Percentiles rank a stretch among this genome's conserved stretches.
Conservation (phyloP, 2,888 invertebrate species). For the Xanthorhoe spadicearia region DNA sequence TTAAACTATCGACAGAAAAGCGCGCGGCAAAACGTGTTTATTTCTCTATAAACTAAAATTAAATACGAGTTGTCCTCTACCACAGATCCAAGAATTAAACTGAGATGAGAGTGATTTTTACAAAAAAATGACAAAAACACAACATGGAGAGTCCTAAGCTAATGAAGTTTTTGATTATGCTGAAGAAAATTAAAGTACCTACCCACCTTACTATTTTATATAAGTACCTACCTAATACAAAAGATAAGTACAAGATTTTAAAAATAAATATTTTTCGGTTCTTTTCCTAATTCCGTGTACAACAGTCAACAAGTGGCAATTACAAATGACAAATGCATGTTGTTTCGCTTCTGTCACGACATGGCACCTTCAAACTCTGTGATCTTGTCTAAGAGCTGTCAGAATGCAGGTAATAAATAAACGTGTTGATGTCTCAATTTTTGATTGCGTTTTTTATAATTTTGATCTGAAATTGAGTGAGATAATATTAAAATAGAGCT, state of each 20-base stretch:
- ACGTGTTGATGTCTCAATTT: constrained; percentile 14
- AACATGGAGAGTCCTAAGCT: no score
- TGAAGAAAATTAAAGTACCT: no score
- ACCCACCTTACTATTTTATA: no score
- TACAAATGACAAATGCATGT: constrained; percentile 84
- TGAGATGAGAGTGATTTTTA: not conserved
- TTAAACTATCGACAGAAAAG: constrained; percentile 33
- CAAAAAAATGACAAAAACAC: no score
- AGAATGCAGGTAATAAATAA: constrained; percentile 22
- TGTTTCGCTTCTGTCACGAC: constrained; percentile 61
- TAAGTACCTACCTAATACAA: no score
- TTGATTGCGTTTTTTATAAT: not conserved
- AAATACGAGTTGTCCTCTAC: constrained; percentile 52
- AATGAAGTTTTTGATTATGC: no score
- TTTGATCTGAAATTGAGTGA: not conserved
- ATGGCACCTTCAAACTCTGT: constrained; percentile 62
- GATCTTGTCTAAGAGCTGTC: constrained; percentile 62
- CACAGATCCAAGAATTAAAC: constrained; percentile 2
- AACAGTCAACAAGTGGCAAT: constrained; percentile 81
- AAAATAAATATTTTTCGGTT: constrained; percentile 8
- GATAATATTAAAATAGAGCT: not conserved
- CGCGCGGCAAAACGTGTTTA: constrained; percentile 49
- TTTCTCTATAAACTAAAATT: constrained; percentile 75
- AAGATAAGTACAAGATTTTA: not conserved
- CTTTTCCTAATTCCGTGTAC: constrained; percentile 45